Conservation (phyloP, 2,797 vertebrate species). For the Columba guinea region DNA sequence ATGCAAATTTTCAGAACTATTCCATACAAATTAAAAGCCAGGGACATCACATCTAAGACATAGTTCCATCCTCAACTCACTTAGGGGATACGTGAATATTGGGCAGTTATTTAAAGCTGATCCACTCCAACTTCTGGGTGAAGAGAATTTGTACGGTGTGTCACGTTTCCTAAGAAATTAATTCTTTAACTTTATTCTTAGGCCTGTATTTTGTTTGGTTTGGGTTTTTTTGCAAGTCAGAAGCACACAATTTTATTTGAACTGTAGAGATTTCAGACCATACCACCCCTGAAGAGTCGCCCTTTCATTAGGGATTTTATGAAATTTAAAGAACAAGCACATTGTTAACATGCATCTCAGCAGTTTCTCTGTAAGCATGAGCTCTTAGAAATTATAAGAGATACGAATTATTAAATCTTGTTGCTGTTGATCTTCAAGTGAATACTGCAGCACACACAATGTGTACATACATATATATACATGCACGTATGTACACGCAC, state of each 20-base stretch:
- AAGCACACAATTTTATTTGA: neutral
- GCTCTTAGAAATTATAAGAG: neutral
- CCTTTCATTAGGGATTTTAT: neutral
- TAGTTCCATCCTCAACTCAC: neutral
- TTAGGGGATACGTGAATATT: neutral
- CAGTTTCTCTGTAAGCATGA: neutral
- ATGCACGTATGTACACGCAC: neutral
- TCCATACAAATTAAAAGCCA: neutral
- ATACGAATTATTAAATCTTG: neutral
- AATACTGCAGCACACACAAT: neutral
- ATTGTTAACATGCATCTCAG: neutral
- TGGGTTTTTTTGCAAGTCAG: neutral
- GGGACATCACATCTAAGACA: neutral
- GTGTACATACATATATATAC: neutral
- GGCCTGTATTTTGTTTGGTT: neutral
- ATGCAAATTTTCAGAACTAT: neutral
- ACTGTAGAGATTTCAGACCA: neutral
- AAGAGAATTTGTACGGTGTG: neutral
- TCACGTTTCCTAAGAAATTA: neutral
- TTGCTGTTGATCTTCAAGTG: neutral
- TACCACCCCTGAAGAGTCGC: neutral
- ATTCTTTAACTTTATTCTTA: neutral
- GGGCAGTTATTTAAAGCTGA: neutral
- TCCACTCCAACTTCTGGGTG: neutral
- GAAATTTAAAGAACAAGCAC: neutral